Evolutionary conservation across 30 jellyfish, hydroid and myxozoan species (phyloP).

Genomic region (Turritopsis dohrnii): DNA sequence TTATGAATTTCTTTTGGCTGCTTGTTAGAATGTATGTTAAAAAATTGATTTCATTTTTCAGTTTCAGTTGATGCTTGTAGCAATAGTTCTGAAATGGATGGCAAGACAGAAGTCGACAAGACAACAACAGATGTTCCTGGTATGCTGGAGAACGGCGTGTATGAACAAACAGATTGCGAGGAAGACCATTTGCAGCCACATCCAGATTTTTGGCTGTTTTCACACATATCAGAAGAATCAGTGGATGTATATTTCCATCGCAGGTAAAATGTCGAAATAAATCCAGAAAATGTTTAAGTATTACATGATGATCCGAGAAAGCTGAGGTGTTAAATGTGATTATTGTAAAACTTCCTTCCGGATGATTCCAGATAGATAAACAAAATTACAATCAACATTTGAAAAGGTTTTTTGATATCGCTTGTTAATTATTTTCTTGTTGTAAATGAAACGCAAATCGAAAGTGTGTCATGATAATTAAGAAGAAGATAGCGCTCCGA

Average conservation of each 20-base stretch:
- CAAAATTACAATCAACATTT: no score
- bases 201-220: constrained; percentile 87
- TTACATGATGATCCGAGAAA: no score
- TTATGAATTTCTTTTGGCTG: neutral
- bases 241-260: constrained; percentile 37
- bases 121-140: neutral
- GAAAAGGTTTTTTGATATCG: no score
- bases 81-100: neutral
- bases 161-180: constrained; percentile 10
- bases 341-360: no score
- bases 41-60: neutral
- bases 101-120: neutral
- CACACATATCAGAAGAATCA: constrained; percentile 24
- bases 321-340: no score
- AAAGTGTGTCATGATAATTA: no score
- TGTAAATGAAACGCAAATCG: no score
- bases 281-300: no score
- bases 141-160: neutral
- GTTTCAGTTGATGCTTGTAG: neutral
- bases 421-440: no score
- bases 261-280: no score
- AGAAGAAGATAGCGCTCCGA: no score
- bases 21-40: neutral
- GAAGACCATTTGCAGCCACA: constrained; percentile 34
- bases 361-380: no score